Percentiles rank a stretch among this genome's conserved stretches.
Conservation (phyloP, 2,888 invertebrate species). For the Caenorhabditis uteleia region DNA sequence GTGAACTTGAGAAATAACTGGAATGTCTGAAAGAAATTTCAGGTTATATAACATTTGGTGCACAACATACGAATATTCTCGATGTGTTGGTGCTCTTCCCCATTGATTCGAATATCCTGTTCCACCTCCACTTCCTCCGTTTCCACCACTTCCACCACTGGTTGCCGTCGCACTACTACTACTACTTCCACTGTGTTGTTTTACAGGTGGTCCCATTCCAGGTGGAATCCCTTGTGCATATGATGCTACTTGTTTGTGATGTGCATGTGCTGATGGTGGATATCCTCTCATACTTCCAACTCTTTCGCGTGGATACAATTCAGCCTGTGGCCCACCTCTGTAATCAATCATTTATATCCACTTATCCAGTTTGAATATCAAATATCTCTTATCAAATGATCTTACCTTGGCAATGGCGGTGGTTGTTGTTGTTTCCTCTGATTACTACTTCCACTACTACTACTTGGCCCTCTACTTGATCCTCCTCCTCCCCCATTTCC, state of each 20-base stretch:
- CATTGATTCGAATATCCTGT: too few species aligned
- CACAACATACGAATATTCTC: constrained; percentile 33
- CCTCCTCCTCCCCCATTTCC: not conserved
- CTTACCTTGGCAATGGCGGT: constrained; percentile 7
- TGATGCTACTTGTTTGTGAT: constrained; percentile 20
- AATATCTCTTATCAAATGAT: not conserved
- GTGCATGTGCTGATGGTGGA: not conserved
- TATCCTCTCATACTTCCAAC: not conserved
- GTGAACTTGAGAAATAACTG: too few species aligned
- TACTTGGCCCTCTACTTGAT: too few species aligned
- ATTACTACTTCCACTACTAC: not conserved
- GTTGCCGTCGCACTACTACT: too few species aligned
- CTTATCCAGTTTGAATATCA: too few species aligned
- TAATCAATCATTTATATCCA: too few species aligned
- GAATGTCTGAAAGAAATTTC: too few species aligned
- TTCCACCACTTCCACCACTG: too few species aligned
- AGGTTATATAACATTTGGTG: constrained; percentile 22
- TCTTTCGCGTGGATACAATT: not conserved
- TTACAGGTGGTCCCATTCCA: constrained; percentile 32
- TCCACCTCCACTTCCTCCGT: too few species aligned
- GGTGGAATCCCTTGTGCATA: constrained; percentile 40
- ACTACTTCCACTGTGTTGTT: constrained; percentile 23
- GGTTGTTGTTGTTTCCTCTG: constrained; percentile 12
- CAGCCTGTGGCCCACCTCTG: too few species aligned
- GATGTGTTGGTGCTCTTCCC: constrained; percentile 35